Conservation (phyloP, 1,140 invertebrate species). For the Diorhabda elongata region DNA sequence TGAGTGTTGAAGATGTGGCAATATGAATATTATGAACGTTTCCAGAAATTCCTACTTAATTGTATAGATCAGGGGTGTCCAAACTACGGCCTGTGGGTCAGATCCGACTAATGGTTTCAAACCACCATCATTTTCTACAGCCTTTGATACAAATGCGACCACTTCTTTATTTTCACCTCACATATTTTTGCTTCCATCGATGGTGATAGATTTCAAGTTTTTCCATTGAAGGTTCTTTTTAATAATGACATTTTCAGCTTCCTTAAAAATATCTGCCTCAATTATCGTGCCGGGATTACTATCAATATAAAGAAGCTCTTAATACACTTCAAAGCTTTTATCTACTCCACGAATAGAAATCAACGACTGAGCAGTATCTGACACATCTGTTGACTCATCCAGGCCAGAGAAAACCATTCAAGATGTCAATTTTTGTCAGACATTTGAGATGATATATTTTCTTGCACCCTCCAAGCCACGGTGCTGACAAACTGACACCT, state of each 20-base stretch:
- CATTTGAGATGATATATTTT: too few species aligned
- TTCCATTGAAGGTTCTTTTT: neutral
- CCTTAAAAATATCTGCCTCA: constrained; percentile 33
- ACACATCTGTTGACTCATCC: constrained; percentile 18
- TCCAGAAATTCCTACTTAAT: too few species aligned
- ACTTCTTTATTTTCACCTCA: neutral
- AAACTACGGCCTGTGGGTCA: too few species aligned
- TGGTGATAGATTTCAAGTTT: neutral
- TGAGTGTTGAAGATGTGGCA: too few species aligned
- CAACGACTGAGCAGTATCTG: constrained; percentile 34
- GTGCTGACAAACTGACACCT: too few species aligned
- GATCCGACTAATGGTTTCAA: neutral
- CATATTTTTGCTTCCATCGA: neutral
- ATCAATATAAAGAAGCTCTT: constrained; percentile 30
- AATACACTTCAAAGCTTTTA: constrained; percentile 32
- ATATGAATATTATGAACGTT: too few species aligned
- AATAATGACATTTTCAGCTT: constrained; percentile 25
- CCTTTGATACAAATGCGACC: too few species aligned
- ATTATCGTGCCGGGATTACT: constrained; percentile 29
- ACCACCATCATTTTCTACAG: neutral
- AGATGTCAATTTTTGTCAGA: too few species aligned
- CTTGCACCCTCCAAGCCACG: too few species aligned
- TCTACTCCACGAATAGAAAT: constrained; percentile 27
- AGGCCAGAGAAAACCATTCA: too few species aligned
- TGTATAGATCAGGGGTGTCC: too few species aligned